Percentiles rank a stretch among this genome's conserved stretches.
Evolutionary conservation across 2,797 vertebrate species (phyloP).

Genomic region (Smutsia temminckii): DNA sequence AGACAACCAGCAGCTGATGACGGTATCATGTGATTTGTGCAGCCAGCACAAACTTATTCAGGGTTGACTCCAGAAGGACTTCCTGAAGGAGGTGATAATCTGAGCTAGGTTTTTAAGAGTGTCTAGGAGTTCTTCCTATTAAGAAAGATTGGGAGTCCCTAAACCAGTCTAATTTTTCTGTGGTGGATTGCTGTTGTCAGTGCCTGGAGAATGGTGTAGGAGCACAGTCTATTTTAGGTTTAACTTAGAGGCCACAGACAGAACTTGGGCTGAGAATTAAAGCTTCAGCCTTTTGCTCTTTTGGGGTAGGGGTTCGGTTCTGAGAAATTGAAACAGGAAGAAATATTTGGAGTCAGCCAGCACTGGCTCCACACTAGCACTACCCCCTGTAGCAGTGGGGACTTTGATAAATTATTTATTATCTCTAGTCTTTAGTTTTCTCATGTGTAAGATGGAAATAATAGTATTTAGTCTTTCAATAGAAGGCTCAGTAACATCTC

Average conservation of each 20-base stretch:
- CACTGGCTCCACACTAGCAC: not conserved
- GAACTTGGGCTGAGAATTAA: not conserved
- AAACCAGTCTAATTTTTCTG: not conserved
- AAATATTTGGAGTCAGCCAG: not conserved
- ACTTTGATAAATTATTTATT: not conserved
- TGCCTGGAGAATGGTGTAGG: not conserved
- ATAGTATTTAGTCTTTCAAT: rapidly evolving
- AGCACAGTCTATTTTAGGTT: not conserved
- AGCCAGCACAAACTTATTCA: not conserved
- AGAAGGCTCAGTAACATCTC: rapidly evolving
- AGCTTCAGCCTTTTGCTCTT: not conserved
- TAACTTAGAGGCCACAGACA: not conserved
- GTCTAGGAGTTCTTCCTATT: not conserved
- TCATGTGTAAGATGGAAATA: not conserved
- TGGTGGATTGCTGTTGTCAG: not conserved
- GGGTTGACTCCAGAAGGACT: not conserved
- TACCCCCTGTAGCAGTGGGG: rapidly evolving
- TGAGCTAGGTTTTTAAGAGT: not conserved
- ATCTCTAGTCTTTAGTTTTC: not conserved
- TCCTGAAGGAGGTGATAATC: not conserved
- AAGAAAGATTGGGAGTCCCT: not conserved
- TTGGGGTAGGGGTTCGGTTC: not conserved
- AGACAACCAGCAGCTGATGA: not conserved
- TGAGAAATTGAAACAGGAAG: not conserved
- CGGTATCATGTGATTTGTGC: rapidly evolving